phyloP scores from a whole-genome alignment of 2,888 invertebrate species.

The Ferdinandea cuprea region DNA sequence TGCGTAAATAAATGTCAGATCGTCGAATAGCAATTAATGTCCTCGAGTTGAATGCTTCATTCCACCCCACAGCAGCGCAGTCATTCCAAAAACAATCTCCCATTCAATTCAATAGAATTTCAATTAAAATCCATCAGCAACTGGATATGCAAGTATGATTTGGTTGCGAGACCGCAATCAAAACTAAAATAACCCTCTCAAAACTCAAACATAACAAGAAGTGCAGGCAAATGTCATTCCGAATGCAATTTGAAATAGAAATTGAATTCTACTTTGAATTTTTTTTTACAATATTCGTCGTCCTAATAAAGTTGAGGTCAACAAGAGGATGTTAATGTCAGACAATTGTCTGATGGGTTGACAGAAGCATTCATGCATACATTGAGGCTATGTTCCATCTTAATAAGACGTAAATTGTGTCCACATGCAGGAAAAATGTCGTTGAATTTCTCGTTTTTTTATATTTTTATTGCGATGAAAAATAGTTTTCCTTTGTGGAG shows the following conservation, averaged over 20 bases:
- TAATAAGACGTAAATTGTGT: constrained; percentile 50
- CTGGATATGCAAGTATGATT: not conserved
- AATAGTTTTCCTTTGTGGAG: constrained; percentile 6
- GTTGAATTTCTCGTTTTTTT: constrained; percentile 42
- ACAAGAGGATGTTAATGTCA: too few relatives aligned
- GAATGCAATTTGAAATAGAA: constrained; percentile 15
- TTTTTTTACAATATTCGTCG: too few relatives aligned
- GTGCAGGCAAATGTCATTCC: not conserved
- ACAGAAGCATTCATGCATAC: too few relatives aligned
- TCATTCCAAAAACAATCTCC: too few relatives aligned
- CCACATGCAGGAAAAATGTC: constrained; percentile 37
- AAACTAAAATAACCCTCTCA: not conserved
- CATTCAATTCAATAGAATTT: not conserved
- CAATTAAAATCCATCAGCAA: constrained; percentile 13
- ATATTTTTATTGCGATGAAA: constrained; percentile 36
- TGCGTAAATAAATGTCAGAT: too few relatives aligned
- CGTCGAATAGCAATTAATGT: not conserved
- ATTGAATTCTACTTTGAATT: too few relatives aligned
- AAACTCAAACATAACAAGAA: not conserved
- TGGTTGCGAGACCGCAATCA: not conserved
- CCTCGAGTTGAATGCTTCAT: not conserved
- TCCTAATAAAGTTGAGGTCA: too few relatives aligned
- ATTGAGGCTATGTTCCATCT: not conserved
- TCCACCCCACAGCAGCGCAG: not conserved
- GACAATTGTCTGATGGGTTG: too few relatives aligned